Conservation (phyloP, 2,888 invertebrate species). For the Scaptomyza reducta region DNA sequence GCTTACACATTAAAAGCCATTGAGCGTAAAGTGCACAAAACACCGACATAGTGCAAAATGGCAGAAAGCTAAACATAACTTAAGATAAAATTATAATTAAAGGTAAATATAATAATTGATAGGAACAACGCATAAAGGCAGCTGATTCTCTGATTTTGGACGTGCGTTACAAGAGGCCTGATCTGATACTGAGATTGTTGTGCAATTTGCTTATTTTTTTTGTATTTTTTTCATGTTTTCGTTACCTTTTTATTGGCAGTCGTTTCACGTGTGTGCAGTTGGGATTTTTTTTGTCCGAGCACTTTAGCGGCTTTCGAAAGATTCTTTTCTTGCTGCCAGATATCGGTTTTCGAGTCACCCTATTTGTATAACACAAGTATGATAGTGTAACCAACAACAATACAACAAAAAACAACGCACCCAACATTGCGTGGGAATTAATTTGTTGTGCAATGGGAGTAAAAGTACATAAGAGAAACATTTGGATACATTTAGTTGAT, state of each 20-base stretch:
- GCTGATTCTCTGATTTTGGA: constrained; percentile 27
- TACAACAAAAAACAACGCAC: constrained; percentile 22
- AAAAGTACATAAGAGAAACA: constrained; percentile 26
- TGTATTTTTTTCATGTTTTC: constrained; percentile 33
- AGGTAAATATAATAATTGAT: constrained; percentile 12
- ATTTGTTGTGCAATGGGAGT: constrained; percentile 8
- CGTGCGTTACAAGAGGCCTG: constrained; percentile 17
- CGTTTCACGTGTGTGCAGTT: constrained; percentile 85
- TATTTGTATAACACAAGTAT: constrained; percentile 72
- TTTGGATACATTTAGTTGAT: constrained; percentile 53
- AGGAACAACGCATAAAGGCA: constrained; percentile 17
- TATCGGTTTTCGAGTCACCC: constrained; percentile 85
- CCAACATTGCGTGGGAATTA: constrained; percentile 8
- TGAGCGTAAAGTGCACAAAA: constrained; percentile 42
- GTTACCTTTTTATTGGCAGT: constrained; percentile 85
- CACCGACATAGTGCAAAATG: constrained; percentile 52
- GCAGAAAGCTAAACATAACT: constrained; percentile 42
- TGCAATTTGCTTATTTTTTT: constrained; percentile 25
- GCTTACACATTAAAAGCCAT: constrained; percentile 47
- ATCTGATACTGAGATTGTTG: constrained; percentile 34
- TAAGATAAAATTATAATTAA: constrained; percentile 17
- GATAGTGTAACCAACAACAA: constrained; percentile 33
- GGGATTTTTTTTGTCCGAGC: constrained; percentile 85
- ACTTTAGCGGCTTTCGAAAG: constrained; percentile 86
- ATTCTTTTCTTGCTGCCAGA: constrained; percentile 85